A percentile compares a stretch with the other conserved stretches of the same genome.
These are phyloP conservation scores for Hesperophylax magnus DNA, from an alignment of 1,140 invertebrate species.

Conservation along the genomic window DNA sequence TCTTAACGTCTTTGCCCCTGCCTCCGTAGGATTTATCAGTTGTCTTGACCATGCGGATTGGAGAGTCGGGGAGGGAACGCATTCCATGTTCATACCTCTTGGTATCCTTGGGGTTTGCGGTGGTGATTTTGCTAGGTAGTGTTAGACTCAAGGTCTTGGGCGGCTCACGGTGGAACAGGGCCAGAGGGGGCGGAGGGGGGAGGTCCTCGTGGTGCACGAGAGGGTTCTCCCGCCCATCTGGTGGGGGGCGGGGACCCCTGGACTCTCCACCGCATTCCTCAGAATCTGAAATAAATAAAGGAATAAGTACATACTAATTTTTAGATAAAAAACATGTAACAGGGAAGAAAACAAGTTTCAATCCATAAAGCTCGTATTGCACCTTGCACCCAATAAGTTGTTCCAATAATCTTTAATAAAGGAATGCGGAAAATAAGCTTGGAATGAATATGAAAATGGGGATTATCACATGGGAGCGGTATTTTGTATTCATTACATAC, in stretches of 20 bases:
- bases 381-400: no score
- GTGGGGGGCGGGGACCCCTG: slow-evolving; percentile 81
- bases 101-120: slow-evolving; percentile 14
- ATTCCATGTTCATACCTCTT: slow-evolving; percentile 29
- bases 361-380: no score
- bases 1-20: slow-evolving; percentile 80
- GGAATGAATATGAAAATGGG: no score
- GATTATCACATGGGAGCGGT: no score
- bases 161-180: slow-evolving; percentile 9
- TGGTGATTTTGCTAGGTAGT: neutral
- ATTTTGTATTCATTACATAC: no score
- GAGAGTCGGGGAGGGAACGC: slow-evolving; percentile 44
- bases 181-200: slow-evolving; percentile 54
- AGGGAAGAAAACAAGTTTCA: no score
- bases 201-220: slow-evolving; percentile 78
- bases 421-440: no score
- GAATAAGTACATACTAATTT: no score
- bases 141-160: slow-evolving; percentile 4
- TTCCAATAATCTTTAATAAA: no score
- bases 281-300: slow-evolving; percentile 45
- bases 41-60: slow-evolving; percentile 30
- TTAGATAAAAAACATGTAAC: no score
- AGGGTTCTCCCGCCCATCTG: slow-evolving; percentile 91
- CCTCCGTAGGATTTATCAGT: slow-evolving; percentile 49
- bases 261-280: slow-evolving; percentile 59